Base-by-base conservation (phyloP, 1,140 invertebrate species). In the Solen grandis region DNA sequence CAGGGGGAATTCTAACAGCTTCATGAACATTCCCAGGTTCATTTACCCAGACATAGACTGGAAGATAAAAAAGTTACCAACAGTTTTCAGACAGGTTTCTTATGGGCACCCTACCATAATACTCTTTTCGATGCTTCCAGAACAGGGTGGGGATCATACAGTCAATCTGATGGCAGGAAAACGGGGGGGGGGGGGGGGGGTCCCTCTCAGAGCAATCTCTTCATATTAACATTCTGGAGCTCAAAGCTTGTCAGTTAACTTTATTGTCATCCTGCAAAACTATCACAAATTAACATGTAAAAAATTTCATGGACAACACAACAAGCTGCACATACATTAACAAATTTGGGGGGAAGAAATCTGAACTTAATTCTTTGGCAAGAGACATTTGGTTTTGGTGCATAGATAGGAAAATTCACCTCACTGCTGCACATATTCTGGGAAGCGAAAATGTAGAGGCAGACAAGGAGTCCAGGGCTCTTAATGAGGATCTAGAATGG, bases 211-310 rank as follows among this genome's bases (percentile, higher is more conserved):
- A 65, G 41, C 33, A 41, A n/a, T 19, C 22, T 2, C 35, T 65
- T n/a, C 62, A 65, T 41, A 65, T 65, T 4, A 65, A 65, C 33
- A 8, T 38, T 13, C 35, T 38, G 41, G 31, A 65, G 41, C 36
- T 65, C 2, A 65, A 65, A 65, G 62, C 62, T 10, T 65, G 36
- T 41, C 62, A 65, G 36, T 65, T 65, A 22, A 38, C 62, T 65
- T 5, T 65, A 14, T 36, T 38, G 5, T 35, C 62, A 5, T 65
- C 41, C 41, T 65, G 62, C 41, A 65, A 65, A 65, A 33, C 25
- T 41, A n/a, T 36, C 31, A 38, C 4, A 36, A 65, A 65, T 38
- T 8, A 4, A 3, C 62, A 65, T 38, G 33, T 65, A 5, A 65
- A 27, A 36, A 36, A 36, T 13, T 5, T 38, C 36, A 65, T 38